Evolutionary conservation across 2,113 vertebrate species (phyloP).

Genomic region (Pterocles gutturalis): DNA sequence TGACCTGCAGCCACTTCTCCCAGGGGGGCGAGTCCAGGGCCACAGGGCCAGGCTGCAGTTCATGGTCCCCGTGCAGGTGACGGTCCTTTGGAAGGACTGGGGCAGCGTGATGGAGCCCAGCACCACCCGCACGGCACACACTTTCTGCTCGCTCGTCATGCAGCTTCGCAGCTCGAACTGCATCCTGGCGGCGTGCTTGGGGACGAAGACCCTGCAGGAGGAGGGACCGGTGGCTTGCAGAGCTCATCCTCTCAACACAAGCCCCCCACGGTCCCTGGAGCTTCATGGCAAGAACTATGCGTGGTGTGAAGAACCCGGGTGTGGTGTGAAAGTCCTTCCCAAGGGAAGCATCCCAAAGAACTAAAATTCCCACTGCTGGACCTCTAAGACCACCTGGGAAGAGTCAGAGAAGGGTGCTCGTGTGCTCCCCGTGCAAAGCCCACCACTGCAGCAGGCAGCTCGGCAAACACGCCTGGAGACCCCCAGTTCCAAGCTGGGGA

Average conservation of each 20-base stretch:
- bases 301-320: too few relatives aligned
- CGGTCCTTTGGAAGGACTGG: conserved; percentile 71
- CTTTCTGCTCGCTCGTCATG: background rate
- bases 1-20: conserved; percentile 89
- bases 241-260: background rate
- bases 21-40: conserved; percentile 85
- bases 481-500: fast-evolving
- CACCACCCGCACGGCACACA: conserved; percentile 78
- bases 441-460: background rate
- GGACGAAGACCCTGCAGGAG: conserved; percentile 85
- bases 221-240: background rate
- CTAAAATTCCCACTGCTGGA: background rate
- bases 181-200: conserved; percentile 82
- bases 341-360: background rate
- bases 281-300: background rate
- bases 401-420: fast-evolving
- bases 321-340: background rate
- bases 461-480: background rate
- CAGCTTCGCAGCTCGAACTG: conserved; percentile 82
- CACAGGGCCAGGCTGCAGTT: conserved; percentile 80
- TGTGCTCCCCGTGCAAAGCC: background rate
- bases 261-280: background rate
- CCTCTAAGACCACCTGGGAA: background rate
- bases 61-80: conserved; percentile 75
- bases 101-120: conserved; percentile 83